Base-by-base conservation (phyloP, 2,888 invertebrate species). In the Tetramorium bicarinatum region DNA sequence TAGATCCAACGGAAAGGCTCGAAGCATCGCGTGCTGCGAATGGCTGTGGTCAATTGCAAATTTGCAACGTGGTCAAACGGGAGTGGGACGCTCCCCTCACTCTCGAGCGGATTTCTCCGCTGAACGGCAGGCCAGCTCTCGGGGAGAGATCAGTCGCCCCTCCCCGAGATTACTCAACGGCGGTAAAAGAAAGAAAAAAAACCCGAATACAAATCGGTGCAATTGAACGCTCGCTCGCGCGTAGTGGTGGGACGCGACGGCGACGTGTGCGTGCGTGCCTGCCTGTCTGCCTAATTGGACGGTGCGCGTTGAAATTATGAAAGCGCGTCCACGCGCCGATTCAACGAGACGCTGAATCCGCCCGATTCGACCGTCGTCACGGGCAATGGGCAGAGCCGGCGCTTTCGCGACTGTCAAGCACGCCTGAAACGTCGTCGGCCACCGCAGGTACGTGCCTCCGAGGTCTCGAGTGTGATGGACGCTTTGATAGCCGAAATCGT, bases 351-450 rank as follows among this genome's bases (percentile, higher is more conserved):
- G 29, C 21, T 69, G 29, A 69, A 8, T 29, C 25, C 25, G 21
- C 21, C n/a, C 2, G 4, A 49, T 74, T 47, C 29, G n/a, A 11
- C 11, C 25, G 56, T 34, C 18, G 6, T 67, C 15, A 21, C 21
- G 34, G 44, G 34, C 34, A 18, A 79, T 79, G 69, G 56, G 44
- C 21, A 69, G 21, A 34, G 4, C 13, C 47, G 44, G 47, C 69
- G 34, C 69, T 21, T 59, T 15, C 21, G 15, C 38, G 11, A 67
- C 21, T 15, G 4, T 79, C 4, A 44, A 34, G 8, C 34, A 44
- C 34, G 47, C 3, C 41, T 79, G 21, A 79, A 29, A 38, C 21
- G 47, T 59, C 52, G 8, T 66, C 77, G n/a, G 3, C 21, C 21
- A 29, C 25, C 38, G n/a, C 41, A 79, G 67, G 69, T 79, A 56